Conservation (phyloP, 2,113 vertebrate species). For the Pavo muticus region DNA sequence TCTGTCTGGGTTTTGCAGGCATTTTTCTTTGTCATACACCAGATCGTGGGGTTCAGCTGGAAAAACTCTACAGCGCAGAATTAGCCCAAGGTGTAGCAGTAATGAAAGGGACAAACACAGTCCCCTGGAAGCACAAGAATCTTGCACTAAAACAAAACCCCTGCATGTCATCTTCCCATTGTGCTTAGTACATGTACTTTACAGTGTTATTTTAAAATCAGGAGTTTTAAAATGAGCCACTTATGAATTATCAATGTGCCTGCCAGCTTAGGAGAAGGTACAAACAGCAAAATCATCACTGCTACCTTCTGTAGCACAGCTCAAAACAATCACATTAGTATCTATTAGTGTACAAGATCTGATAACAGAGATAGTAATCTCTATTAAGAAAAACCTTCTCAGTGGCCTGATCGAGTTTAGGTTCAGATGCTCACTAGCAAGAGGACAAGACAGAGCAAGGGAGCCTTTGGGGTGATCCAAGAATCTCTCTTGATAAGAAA, state of each 20-base stretch:
- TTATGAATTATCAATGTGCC: not conserved
- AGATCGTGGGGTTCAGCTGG: not conserved
- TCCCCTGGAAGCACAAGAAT: constrained; percentile 13
- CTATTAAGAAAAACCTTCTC: constrained; percentile 11
- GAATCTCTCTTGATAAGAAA: not conserved
- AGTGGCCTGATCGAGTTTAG: not conserved
- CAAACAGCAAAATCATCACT: not conserved
- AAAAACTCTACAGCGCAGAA: not conserved
- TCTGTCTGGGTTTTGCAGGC: constrained; percentile 10
- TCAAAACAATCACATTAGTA: not conserved
- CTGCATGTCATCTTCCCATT: not conserved
- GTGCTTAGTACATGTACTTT: not conserved
- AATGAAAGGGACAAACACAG: constrained; percentile 20
- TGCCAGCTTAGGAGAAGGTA: not conserved
- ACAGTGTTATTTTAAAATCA: not conserved
- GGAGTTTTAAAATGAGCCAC: not conserved
- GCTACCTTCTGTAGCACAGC: not conserved
- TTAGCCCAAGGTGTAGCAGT: constrained; percentile 40
- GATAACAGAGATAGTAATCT: not conserved
- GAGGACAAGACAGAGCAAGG: not conserved
- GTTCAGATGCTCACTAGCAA: not conserved
- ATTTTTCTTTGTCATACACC: constrained; percentile 35
- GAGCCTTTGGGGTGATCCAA: not conserved
- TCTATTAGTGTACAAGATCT: not conserved
- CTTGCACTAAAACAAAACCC: not conserved